A percentile compares a stretch with the other conserved stretches of the same genome.
Conservation (phyloP, 2,888 invertebrate species). For the Synanthedon myopaeformis region DNA sequence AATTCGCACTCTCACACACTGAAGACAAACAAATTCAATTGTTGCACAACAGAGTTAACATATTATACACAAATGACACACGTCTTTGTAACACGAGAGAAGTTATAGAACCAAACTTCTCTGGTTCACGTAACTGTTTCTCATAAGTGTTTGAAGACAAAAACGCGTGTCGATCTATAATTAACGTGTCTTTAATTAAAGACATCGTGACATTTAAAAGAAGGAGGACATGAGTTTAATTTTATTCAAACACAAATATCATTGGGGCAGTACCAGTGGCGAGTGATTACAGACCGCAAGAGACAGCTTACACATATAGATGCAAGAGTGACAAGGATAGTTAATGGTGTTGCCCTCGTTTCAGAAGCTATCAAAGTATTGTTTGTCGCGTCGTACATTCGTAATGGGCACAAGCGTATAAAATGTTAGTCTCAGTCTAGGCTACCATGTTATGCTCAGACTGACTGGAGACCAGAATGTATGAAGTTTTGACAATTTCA, state of each 20-base stretch:
- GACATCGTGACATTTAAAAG: conserved; percentile 67
- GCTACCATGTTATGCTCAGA: conserved; percentile 21
- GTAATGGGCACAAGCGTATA: conserved; percentile 29
- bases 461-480: conserved; percentile 31
- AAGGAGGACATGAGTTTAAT: conserved; percentile 66
- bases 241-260: conserved; percentile 68
- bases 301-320: conserved; percentile 6
- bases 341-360: conserved; percentile 56
- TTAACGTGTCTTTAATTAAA: conserved; percentile 61
- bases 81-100: no score
- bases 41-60: conserved; percentile 4
- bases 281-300: conserved; percentile 44
- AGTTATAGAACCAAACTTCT: conserved; percentile 7
- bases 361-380: conserved; percentile 50
- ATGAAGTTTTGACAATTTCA: conserved; percentile 10
- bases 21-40: conserved; percentile 8
- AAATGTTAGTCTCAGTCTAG: conserved; percentile 24
- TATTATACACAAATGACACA: not conserved
- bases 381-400: conserved; percentile 40
- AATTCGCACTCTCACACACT: no score
- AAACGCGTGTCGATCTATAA: conserved; percentile 45
- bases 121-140: conserved; percentile 9
- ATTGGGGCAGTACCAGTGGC: conserved; percentile 54
- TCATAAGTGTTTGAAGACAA: conserved; percentile 13
- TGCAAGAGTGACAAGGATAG: conserved; percentile 43